A percentile compares a stretch with the other conserved stretches of the same genome.
Conservation (phyloP, 2,888 invertebrate species). For the Macrosoma leucophasiata region DNA sequence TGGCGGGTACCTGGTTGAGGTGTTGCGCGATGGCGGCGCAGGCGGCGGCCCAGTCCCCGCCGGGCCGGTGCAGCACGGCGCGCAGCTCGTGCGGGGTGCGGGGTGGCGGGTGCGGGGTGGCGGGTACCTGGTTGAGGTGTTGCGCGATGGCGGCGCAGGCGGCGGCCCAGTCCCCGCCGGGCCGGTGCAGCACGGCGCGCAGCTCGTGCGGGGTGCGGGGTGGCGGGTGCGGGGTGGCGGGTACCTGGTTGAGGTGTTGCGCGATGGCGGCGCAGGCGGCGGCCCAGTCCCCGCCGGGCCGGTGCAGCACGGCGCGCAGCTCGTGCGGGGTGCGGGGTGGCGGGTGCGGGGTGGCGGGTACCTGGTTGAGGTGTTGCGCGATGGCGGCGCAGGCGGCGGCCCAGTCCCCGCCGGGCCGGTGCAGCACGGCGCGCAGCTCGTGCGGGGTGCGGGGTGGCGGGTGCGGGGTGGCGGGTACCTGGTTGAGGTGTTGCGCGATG, state of each 20-base stretch:
- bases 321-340: conserved; percentile 72
- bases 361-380: conserved; percentile 49
- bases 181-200: conserved; percentile 84
- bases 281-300: conserved; percentile 86
- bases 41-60: conserved; percentile 84
- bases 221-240: not conserved
- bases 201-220: conserved; percentile 77
- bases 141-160: conserved; percentile 80
- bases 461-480: conserved; percentile 30
- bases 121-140: conserved; percentile 46
- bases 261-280: conserved; percentile 81
- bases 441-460: conserved; percentile 40
- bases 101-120: not conserved
- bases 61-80: conserved; percentile 85
- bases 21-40: conserved; percentile 78
- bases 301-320: conserved; percentile 85
- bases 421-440: conserved; percentile 87
- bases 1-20: conserved; percentile 43
- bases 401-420: conserved; percentile 89
- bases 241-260: conserved; percentile 44
- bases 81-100: conserved; percentile 80
- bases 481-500: conserved; percentile 48
- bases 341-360: conserved; percentile 13
- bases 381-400: conserved; percentile 80
- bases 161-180: conserved; percentile 83